Evolutionary conservation across 1,140 invertebrate species (phyloP), one percentile per base, ranked within the genome.

Genomic region (Coptotermes formosanus): DNA sequence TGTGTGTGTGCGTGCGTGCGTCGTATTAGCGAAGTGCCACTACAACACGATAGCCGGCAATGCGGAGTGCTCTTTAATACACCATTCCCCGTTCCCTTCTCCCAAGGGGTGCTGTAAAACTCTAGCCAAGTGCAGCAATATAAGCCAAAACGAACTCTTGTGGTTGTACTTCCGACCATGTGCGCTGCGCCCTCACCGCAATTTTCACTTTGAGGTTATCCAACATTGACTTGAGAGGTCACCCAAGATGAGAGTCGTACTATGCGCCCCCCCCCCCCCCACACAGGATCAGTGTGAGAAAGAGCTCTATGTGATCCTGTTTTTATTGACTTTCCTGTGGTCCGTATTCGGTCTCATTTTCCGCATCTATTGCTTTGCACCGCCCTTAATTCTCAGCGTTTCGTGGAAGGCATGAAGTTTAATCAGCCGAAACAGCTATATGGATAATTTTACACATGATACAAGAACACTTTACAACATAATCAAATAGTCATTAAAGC

Each of bases 61-160:
- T 55, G 52, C 19, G 64, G 64, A 75, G 25, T 75, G 64, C 25
- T 9, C n/a, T n/a, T 8, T 75, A 75, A 75, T 75, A 75, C 64
- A 75, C 25, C 64, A 75, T 75, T 75, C n/a, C 14, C 2, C n/a
- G 14, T 75, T 12, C 25, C 3, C 64, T 0, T 30, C 25, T 75
- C 64, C 25, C 25, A 16, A 75, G 64, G 64, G 64, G 25, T 8
- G 64, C 64, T 8, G 64, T 75, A 75, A 75, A 75, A 75, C n/a
- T 75, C 25, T 30, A 75, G n/a, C 64, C 64, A 16, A 9, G 25
- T 75, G 25, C 14, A 0, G 64, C 64, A 30, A 30, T 75, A 75
- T 75, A 75, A 75, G 64, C 64, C 64, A 75, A 75, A 75, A 75
- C 64, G 64, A 75, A 30, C 25, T 75, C 64, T 30, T 75, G 64